Evolutionary conservation across 2,113 vertebrate species (phyloP).

Genomic region (Engystomops pustulosus): DNA sequence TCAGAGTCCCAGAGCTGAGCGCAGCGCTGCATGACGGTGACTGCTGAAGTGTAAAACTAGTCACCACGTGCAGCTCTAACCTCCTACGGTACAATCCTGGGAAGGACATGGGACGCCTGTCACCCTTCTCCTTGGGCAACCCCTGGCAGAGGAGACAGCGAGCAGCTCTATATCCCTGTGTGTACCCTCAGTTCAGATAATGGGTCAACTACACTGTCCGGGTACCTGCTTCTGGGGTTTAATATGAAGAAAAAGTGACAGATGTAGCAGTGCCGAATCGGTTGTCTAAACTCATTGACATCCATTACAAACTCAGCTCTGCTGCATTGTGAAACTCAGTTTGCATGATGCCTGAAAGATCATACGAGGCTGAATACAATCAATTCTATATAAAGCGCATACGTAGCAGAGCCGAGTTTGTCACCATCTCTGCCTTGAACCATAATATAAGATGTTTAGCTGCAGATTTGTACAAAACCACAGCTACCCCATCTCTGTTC

Average conservation of each 20-base stretch:
- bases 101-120: not conserved
- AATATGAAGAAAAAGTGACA: not conserved
- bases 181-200: not conserved
- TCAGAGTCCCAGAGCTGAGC: not conserved
- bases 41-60: not conserved
- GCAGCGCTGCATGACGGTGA: not conserved
- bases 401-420: not conserved
- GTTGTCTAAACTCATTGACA: not conserved
- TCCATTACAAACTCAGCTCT: not conserved
- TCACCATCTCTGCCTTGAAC: not conserved
- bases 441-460: too few species aligned
- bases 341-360: not conserved
- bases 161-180: not conserved
- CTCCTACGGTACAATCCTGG: too few species aligned
- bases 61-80: not conserved
- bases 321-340: not conserved
- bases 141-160: slow-evolving; percentile 16
- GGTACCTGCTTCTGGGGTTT: not conserved
- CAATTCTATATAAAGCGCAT: not conserved
- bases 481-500: not conserved
- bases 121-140: slow-evolving; percentile 41
- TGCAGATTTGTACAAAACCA: not conserved
- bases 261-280: not conserved
- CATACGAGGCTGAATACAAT: not conserved
- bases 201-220: not conserved